These are phyloP conservation scores for Notodonta dromedarius DNA, from an alignment of 2,888 invertebrate genomes.

Conservation along the genomic window DNA sequence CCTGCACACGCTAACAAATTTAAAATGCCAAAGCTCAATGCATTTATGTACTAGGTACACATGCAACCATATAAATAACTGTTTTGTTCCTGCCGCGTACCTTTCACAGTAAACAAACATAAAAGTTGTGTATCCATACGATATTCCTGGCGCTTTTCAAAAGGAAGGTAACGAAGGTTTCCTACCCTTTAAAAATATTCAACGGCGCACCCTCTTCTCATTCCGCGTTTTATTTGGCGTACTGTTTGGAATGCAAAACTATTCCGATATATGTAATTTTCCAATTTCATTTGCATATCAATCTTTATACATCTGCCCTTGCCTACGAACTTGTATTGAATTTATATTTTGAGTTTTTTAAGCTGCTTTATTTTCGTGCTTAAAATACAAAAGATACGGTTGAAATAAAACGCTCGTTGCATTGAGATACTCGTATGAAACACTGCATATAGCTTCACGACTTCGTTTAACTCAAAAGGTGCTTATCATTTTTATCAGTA, in stretches of 20 bases:
- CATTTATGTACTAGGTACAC: slow-evolving; percentile 3
- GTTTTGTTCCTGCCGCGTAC: slow-evolving; percentile 2
- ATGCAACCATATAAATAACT: background rate
- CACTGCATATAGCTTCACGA: too few relatives aligned
- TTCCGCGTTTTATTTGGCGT: slow-evolving; percentile 29
- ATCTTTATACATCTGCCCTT: slow-evolving; percentile 22
- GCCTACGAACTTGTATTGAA: slow-evolving; percentile 10
- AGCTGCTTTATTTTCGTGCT: background rate
- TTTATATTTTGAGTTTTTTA: background rate
- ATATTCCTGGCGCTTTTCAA: slow-evolving; percentile 26
- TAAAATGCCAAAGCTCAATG: slow-evolving; percentile 17
- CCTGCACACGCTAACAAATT: slow-evolving; percentile 13
- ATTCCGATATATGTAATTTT: slow-evolving; percentile 36
- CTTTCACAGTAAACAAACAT: slow-evolving; percentile 23
- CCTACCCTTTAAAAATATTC: slow-evolving; percentile 32
- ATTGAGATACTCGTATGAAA: too few relatives aligned
- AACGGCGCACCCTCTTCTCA: slow-evolving; percentile 27
- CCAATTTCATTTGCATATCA: slow-evolving; percentile 29
- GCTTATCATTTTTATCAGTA: too few relatives aligned
- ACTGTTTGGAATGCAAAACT: slow-evolving; percentile 35
- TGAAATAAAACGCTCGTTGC: too few relatives aligned
- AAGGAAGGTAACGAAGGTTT: slow-evolving; percentile 29
- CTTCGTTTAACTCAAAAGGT: too few relatives aligned
- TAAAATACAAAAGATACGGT: too few relatives aligned
- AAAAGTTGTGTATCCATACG: slow-evolving; percentile 14